Evolutionary conservation across 2,888 invertebrate genomes (phyloP), one percentile per base, ranked within the genome.

Genomic region (Athalia circularis): DNA sequence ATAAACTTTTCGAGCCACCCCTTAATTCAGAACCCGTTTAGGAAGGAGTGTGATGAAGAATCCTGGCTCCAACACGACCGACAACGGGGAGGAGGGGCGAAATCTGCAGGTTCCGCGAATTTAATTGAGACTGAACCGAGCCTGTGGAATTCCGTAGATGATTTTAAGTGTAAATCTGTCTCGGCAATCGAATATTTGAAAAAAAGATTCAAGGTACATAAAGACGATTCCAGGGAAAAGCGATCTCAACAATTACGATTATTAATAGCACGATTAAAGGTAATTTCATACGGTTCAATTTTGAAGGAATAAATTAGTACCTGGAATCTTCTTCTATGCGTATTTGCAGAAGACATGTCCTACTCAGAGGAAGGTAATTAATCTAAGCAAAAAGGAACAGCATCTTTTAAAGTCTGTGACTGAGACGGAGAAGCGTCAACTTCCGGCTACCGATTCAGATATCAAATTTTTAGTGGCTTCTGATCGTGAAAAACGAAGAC

Each of bases 21-120:
- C 29, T 15, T 9, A 45, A 45, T 54, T 59, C 57, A 76, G 15
- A 15, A 13, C 13, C 15, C 47, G 43, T 13, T 64, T 13, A 77
- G 67, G 43, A 65, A 77, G n/a, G 77, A 77, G 43, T n/a, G n/a
- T 29, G 77, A 77, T 45, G 77, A 77, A 45, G 77, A 77, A 57
- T 77, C 77, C 9, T 54, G 57, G 57, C 65, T 67, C 4, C 77
- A 65, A 64, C 75, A 61, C 50, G 62, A 75, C 59, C 61, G 75
- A 50, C 62, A 64, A 75, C 13, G 62, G 45, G 75, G 62, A 62
- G 75, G 72, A 47, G 48, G 72, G n/a, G 47, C 72, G 7, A 48
- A 59, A 45, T 57, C 72, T 4, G 29, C 29, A 29, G 8, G 72
- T 64, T 75, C 47, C n/a, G 4, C 62, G 6, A 62, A 3, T 29